These are phyloP conservation scores for Rotaria socialis DNA, from an alignment of 2,888 invertebrate species.

Conservation along the genomic window DNA sequence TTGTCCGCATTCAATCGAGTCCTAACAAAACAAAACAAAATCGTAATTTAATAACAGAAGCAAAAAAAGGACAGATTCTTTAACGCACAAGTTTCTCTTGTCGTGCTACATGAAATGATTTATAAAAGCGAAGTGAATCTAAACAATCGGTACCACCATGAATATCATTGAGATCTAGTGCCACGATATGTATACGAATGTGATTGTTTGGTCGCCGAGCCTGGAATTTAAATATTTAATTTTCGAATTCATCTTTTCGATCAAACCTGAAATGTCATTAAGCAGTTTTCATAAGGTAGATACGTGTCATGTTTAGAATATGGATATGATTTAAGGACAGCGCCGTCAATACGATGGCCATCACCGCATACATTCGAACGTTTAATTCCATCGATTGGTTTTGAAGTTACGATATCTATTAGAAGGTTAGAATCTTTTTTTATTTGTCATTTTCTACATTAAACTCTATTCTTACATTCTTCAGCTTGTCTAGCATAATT, in stretches of 20 bases:
- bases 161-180: background rate
- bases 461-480: background rate
- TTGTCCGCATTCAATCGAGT: background rate
- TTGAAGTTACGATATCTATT: background rate
- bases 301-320: background rate
- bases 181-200: background rate
- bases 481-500: background rate
- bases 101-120: background rate
- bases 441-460: too few species aligned
- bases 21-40: background rate
- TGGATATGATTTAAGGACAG: background rate
- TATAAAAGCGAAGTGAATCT: slow-evolving; percentile 8
- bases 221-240: background rate
- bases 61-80: background rate
- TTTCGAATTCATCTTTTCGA: background rate
- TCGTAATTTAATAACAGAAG: too few species aligned
- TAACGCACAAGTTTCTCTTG: background rate
- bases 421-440: background rate
- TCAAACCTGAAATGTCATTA: slow-evolving; percentile 24
- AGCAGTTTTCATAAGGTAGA: slow-evolving; percentile 12
- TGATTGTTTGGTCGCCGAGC: background rate
- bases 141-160: background rate
- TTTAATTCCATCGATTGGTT: background rate
- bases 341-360: slow-evolving; percentile 28
- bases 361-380: background rate